Evolutionary conservation across 1,140 invertebrate species (phyloP).

Genomic region (Trinorchestia longiramus): DNA sequence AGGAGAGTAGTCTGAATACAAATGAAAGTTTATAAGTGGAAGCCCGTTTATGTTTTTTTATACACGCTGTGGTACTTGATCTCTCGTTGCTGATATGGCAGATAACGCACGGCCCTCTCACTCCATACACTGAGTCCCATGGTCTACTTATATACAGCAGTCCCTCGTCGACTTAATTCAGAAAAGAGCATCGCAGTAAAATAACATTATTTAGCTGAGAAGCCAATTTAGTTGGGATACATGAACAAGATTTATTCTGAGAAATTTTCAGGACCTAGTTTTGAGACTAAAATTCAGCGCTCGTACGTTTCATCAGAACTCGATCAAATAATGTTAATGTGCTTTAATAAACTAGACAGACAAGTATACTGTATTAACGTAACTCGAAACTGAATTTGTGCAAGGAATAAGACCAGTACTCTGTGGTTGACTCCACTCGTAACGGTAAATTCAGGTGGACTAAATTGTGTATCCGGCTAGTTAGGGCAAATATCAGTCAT

Average conservation of each 20-base stretch:
- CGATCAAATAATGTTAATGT: neutral
- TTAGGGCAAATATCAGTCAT: too few relatives aligned
- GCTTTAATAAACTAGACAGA: too few relatives aligned
- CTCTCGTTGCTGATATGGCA: neutral
- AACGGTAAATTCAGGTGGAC: too few relatives aligned
- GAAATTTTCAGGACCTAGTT: too few relatives aligned
- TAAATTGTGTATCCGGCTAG: too few relatives aligned
- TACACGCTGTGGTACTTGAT: neutral
- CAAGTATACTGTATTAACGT: too few relatives aligned
- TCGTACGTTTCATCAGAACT: neutral
- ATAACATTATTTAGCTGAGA: neutral
- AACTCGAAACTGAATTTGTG: too few relatives aligned
- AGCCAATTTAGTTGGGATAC: neutral
- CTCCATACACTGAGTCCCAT: neutral
- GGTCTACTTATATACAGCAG: neutral
- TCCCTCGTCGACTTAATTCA: neutral
- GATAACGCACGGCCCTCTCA: neutral
- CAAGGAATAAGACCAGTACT: too few relatives aligned
- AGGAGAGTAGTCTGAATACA: neutral
- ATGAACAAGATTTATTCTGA: neutral
- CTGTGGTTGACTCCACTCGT: too few relatives aligned
- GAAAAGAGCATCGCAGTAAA: neutral
- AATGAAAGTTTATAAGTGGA: neutral
- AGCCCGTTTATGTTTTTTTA: neutral
- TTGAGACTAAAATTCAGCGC: neutral